Percentiles rank a stretch among this genome's conserved stretches.
These are phyloP conservation scores for Ochotona curzoniae DNA, from an alignment of 2,113 vertebrate species.

Conservation along the genomic window DNA sequence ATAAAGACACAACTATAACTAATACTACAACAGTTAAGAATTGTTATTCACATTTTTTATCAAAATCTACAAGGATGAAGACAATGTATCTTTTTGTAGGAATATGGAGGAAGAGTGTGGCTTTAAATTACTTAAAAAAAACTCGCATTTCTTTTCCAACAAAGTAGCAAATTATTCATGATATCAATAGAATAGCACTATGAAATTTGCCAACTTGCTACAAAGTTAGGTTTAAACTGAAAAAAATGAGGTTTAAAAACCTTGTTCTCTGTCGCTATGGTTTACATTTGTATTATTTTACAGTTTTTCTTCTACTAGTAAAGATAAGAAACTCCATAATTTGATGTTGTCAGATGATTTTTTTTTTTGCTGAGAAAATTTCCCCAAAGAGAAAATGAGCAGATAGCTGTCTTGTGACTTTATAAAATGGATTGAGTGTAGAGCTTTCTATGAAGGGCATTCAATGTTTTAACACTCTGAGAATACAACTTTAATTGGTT, in stretches of 20 bases:
- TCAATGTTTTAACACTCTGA: not conserved
- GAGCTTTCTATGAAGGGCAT: not conserved
- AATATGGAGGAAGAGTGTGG: not conserved
- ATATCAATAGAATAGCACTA: not conserved
- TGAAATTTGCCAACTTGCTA: not conserved
- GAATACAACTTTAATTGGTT: not conserved
- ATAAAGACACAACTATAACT: too few relatives aligned
- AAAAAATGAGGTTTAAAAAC: not conserved
- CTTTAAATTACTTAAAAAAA: not conserved
- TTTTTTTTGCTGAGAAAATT: not conserved
- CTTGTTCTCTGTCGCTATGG: not conserved
- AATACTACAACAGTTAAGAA: too few relatives aligned
- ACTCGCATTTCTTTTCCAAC: not conserved
- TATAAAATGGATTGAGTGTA: not conserved
- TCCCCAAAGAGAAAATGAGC: not conserved
- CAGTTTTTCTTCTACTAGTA: not conserved
- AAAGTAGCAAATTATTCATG: not conserved
- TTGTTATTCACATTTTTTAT: not conserved
- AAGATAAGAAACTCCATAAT: not conserved
- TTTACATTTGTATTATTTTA: not conserved
- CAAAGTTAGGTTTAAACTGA: slow-evolving; percentile 10
- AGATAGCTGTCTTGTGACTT: not conserved
- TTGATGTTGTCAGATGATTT: not conserved
- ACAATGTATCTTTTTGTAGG: not conserved
- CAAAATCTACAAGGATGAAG: not conserved